These are phyloP conservation scores for Amblyteles armatorius DNA, from an alignment of 2,888 invertebrate genomes.

Conservation along the genomic window DNA sequence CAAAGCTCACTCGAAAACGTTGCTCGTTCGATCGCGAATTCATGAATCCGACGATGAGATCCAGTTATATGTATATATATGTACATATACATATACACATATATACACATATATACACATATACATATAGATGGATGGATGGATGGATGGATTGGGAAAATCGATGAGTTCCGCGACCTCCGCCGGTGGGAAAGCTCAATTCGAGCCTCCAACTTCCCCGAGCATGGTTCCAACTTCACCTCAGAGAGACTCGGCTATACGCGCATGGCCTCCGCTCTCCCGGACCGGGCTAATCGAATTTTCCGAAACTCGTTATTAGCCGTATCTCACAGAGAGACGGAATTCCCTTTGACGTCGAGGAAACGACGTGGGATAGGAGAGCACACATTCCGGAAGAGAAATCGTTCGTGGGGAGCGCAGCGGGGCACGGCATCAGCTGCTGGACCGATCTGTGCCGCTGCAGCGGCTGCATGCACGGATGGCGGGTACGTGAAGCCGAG, in stretches of 20 bases:
- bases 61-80: neutral
- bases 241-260: constrained; percentile 19
- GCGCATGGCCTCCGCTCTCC: constrained; percentile 42
- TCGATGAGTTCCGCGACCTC: constrained; percentile 24
- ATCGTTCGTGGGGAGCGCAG: neutral
- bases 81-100: neutral
- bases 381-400: constrained; percentile 61
- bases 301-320: constrained; percentile 76
- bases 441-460: no score
- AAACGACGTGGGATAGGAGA: constrained; percentile 54
- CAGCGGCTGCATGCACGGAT: no score
- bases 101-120: neutral
- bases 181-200: constrained; percentile 22
- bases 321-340: constrained; percentile 55
- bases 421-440: no score
- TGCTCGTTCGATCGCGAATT: constrained; percentile 61
- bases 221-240: constrained; percentile 34
- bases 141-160: constrained; percentile 15
- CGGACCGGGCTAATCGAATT: constrained; percentile 74
- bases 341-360: constrained; percentile 72
- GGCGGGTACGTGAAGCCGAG: no score
- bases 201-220: neutral
- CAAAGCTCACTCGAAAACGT: constrained; percentile 45
- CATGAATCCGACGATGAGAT: constrained; percentile 48
- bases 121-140: neutral